Conservation (phyloP, 1,140 invertebrate species). For the Achroia grisella region DNA sequence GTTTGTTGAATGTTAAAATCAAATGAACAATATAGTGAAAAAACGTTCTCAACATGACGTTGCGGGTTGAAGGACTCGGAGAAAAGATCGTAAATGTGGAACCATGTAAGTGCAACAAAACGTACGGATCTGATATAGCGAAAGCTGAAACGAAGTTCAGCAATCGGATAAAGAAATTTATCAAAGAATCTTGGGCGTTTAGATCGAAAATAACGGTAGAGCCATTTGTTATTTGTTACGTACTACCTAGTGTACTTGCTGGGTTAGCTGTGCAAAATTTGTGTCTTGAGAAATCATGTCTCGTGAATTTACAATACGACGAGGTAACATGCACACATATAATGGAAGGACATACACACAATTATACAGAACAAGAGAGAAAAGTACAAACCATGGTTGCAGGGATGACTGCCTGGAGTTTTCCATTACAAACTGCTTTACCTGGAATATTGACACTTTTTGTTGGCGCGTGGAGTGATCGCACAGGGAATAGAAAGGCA, state of each 20-base stretch:
- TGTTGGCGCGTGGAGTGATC: slow-evolving; percentile 78
- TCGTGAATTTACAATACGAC: slow-evolving; percentile 75
- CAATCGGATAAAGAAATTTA: slow-evolving; percentile 47
- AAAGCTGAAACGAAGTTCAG: slow-evolving; percentile 47
- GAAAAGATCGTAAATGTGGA: slow-evolving; percentile 56
- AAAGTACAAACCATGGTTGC: slow-evolving; percentile 74
- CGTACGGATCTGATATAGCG: slow-evolving; percentile 36
- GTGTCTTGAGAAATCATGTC: slow-evolving; percentile 77
- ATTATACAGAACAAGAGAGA: slow-evolving; percentile 65
- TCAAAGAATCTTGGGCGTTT: slow-evolving; percentile 55
- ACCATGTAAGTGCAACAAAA: slow-evolving; percentile 50
- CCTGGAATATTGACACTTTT: slow-evolving; percentile 75
- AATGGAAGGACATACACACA: slow-evolving; percentile 60
- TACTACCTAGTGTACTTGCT: slow-evolving; percentile 73
- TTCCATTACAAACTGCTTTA: slow-evolving; percentile 73
- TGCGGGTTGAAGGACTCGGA: slow-evolving; percentile 63
- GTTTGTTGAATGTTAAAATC: slow-evolving; percentile 36
- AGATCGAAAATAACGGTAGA: slow-evolving; percentile 74
- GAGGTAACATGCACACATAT: slow-evolving; percentile 72
- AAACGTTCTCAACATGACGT: slow-evolving; percentile 56
- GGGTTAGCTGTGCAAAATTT: slow-evolving; percentile 75
- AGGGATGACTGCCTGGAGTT: slow-evolving; percentile 75
- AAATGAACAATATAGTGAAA: slow-evolving; percentile 45
- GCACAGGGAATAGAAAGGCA: slow-evolving; percentile 75
- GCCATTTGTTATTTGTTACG: slow-evolving; percentile 74